These are phyloP conservation scores for Vespertilio murinus DNA, from an alignment of 2,797 vertebrate species.

Conservation along the genomic window DNA sequence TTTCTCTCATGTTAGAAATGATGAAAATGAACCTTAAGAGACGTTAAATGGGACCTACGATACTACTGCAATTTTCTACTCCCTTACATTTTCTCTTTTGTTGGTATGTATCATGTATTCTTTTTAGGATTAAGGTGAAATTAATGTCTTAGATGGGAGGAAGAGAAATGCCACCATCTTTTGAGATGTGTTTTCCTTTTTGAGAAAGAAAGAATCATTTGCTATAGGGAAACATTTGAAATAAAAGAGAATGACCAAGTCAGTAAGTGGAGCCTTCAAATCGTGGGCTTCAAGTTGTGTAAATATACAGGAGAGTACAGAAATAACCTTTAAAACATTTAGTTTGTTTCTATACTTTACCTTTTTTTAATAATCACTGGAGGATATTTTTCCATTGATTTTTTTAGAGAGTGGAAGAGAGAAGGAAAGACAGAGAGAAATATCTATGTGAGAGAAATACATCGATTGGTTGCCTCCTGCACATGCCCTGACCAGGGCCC, in stretches of 20 bases:
- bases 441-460: background rate
- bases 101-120: background rate
- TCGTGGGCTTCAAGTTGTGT: background rate
- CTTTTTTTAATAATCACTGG: background rate
- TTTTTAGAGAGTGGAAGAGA: background rate
- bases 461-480: background rate
- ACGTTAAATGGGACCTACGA: background rate
- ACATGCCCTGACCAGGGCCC: background rate
- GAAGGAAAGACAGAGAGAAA: background rate
- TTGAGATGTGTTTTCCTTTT: conserved; percentile 21
- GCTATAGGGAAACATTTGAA: background rate
- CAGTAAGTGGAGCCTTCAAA: background rate
- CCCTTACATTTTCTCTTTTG: background rate
- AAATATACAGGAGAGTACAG: background rate
- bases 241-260: background rate
- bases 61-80: background rate
- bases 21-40: background rate
- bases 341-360: conserved; percentile 14
- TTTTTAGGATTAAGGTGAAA: background rate
- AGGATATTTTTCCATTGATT: background rate
- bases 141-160: background rate
- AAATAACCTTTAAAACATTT: conserved; percentile 2
- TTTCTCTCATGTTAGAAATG: background rate
- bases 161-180: background rate
- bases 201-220: conserved; percentile 35